A percentile compares a stretch with the other conserved stretches of the same genome.
Conservation (phyloP, 1,140 invertebrate species). For the Oryzaephilus surinamensis region DNA sequence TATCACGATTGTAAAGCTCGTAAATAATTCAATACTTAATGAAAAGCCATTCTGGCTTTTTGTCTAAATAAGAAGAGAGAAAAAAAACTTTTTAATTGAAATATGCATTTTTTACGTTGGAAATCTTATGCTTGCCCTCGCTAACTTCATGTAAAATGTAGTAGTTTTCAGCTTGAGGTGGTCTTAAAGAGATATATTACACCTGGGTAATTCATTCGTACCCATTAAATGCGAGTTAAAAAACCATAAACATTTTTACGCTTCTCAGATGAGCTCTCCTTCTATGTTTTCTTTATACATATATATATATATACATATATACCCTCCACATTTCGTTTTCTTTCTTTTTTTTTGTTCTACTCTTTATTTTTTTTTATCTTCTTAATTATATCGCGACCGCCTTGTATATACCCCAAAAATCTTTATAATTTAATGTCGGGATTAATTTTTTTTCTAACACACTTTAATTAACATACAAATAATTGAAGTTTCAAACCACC, state of each 20-base stretch:
- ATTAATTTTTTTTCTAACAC: constrained; percentile 19
- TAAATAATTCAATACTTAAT: too few relatives aligned
- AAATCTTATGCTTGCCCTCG: constrained; percentile 5
- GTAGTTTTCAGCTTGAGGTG: constrained; percentile 6
- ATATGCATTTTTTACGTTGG: constrained; percentile 11
- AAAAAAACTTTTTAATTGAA: constrained; percentile 12
- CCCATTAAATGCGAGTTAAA: constrained; percentile 23
- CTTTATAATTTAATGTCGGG: constrained; percentile 18
- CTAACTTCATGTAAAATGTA: constrained; percentile 17
- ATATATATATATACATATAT: too few relatives aligned
- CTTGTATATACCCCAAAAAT: too few relatives aligned
- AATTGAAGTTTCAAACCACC: too few relatives aligned
- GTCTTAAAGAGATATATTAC: constrained; percentile 18
- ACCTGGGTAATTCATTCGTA: constrained; percentile 19
- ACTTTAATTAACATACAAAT: too few relatives aligned
- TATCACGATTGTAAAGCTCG: too few relatives aligned
- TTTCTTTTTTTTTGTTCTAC: constrained; percentile 1
- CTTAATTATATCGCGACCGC: constrained; percentile 7
- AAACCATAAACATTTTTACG: constrained; percentile 27
- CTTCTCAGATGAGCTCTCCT: constrained; percentile 17
- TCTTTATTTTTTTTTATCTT: constrained; percentile 6
- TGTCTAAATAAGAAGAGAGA: too few relatives aligned
- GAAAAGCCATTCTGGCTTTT: too few relatives aligned
- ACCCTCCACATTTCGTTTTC: too few relatives aligned
- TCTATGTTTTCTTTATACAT: too few relatives aligned